phyloP scores from a whole-genome alignment of 2,797 vertebrate species.

The Thunnus albacares region DNA sequence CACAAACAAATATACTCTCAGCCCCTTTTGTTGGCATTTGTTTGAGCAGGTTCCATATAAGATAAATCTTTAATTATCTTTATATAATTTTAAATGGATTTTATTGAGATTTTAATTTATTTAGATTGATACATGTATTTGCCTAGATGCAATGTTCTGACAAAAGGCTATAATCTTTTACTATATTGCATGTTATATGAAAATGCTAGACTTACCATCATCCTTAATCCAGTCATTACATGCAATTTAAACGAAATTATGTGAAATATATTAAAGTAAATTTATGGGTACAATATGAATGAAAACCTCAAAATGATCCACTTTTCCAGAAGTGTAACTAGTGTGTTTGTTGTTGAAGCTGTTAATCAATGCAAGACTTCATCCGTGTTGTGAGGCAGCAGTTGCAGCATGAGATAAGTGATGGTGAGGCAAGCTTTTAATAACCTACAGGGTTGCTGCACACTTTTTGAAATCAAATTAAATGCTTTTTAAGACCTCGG shows the following conservation, averaged over 20 bases:
- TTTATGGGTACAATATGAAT: not conserved
- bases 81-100: not conserved
- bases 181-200: not conserved
- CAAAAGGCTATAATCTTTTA: not conserved
- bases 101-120: not conserved
- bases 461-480: no score
- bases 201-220: not conserved
- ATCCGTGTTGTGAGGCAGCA: slow-evolving; percentile 32
- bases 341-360: slow-evolving; percentile 22
- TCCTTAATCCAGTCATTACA: not conserved
- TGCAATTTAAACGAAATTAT: not conserved
- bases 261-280: not conserved
- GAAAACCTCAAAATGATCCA: not conserved
- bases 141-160: no score
- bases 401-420: slow-evolving; percentile 33
- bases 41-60: not conserved
- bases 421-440: slow-evolving; percentile 25
- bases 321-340: slow-evolving; percentile 21
- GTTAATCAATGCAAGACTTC: slow-evolving; percentile 36
- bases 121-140: not conserved
- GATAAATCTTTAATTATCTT: not conserved
- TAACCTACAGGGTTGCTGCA: no score
- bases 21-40: not conserved
- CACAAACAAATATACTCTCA: not conserved
- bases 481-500: no score